These are phyloP conservation scores for Luscinia luscinia DNA, from an alignment of 2,797 vertebrate species.

Conservation along the genomic window DNA sequence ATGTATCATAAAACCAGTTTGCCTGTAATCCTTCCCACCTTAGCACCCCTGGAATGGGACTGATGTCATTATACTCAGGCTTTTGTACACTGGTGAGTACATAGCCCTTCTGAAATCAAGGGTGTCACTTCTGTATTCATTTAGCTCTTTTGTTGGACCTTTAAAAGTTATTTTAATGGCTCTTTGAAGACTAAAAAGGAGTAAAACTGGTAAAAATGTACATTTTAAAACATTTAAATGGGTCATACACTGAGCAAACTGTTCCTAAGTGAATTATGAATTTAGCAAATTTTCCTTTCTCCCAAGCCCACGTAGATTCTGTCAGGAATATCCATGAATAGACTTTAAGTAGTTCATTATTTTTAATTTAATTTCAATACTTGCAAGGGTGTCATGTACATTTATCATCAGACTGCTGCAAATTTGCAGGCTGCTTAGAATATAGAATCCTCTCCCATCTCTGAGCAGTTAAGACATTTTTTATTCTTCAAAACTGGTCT, in stretches of 20 bases:
- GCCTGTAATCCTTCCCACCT: not conserved
- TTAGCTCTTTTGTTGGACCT: not conserved
- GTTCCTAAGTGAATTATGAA: constrained; percentile 46
- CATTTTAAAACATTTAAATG: constrained; percentile 14
- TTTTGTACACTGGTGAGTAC: not conserved
- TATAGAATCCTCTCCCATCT: not conserved
- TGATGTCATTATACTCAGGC: not conserved
- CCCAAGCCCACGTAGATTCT: constrained; percentile 18
- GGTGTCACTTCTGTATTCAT: not conserved
- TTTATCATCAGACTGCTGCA: constrained; percentile 8
- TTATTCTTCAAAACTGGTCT: not conserved
- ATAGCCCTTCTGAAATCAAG: not conserved
- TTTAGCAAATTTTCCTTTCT: constrained; percentile 50
- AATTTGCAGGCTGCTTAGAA: not conserved
- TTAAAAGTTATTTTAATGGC: not conserved
- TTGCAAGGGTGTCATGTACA: not conserved
- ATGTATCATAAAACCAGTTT: not conserved
- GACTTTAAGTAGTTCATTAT: constrained; percentile 40
- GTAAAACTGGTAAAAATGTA: not conserved
- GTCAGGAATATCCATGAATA: constrained; percentile 46
- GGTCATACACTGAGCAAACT: constrained; percentile 14
- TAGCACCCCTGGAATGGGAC: not conserved
- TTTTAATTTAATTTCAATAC: constrained; percentile 46
- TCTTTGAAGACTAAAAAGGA: not conserved
- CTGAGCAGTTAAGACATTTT: not conserved